Evolutionary conservation across 35 echinoderm and acorn worm genomes (phyloP).

Genomic region (Eucidaris tribuloides): DNA sequence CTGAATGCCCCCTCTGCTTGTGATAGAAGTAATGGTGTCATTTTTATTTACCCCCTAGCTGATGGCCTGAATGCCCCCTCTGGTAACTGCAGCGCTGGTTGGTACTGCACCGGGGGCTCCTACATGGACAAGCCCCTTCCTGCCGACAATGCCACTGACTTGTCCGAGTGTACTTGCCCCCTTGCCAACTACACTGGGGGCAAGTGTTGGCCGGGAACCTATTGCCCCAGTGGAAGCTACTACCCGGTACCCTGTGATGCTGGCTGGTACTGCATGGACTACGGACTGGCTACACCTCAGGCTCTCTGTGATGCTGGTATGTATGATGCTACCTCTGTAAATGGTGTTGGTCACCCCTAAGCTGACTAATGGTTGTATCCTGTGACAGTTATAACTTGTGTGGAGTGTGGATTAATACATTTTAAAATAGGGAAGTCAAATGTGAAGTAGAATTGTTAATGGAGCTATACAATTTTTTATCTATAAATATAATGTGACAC

Average conservation of each 20-base stretch:
- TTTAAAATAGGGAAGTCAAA: no score
- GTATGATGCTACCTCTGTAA: no score
- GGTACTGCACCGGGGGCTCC: conserved; percentile 97
- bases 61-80: conserved; percentile 69
- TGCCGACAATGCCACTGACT: conserved; percentile 70
- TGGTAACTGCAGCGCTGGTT: conserved; percentile 84
- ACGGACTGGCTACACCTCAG: conserved; percentile 55
- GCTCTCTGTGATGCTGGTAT: conserved; percentile 87
- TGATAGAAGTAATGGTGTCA: no score
- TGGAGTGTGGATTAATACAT: no score
- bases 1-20: no score
- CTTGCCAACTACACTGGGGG: conserved; percentile 93
- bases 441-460: no score
- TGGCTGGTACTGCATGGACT: conserved; percentile 78
- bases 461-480: no score
- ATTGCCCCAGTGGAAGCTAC: conserved; percentile 76
- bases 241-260: conserved; percentile 84
- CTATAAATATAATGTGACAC: no score
- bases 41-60: no score
- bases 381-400: no score
- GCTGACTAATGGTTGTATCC: no score
- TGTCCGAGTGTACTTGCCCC: conserved; percentile 90
- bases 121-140: conserved; percentile 70
- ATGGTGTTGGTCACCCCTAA: neutral
- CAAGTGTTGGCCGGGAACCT: conserved; percentile 96